These are phyloP conservation scores for Theristicus caerulescens DNA, from an alignment of 2,113 vertebrate genomes.

Conservation along the genomic window DNA sequence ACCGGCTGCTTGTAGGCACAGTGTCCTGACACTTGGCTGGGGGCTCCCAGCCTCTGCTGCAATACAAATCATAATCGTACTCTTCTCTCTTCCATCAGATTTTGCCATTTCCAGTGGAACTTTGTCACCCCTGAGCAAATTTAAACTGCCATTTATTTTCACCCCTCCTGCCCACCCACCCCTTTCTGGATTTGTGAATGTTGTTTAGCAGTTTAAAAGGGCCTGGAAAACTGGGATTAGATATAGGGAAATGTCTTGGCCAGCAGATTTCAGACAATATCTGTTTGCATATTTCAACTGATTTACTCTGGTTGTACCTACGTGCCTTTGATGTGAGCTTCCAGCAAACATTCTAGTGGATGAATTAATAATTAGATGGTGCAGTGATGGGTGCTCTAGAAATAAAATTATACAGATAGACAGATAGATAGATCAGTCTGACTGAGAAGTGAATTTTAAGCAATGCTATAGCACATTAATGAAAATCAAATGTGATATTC, in stretches of 20 bases:
- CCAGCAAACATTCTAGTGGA: neutral
- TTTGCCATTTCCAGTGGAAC: neutral
- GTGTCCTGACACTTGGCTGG: neutral
- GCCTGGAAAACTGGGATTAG: neutral
- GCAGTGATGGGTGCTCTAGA: neutral
- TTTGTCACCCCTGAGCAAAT: neutral
- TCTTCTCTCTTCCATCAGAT: neutral
- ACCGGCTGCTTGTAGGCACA: neutral
- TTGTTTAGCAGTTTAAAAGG: neutral
- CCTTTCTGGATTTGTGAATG: neutral
- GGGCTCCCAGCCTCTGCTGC: neutral
- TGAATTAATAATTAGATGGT: neutral
- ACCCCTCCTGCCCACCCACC: accelerated
- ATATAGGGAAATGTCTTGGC: neutral
- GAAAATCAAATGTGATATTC: constrained; percentile 32
- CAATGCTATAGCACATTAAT: neutral
- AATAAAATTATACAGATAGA: neutral
- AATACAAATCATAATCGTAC: neutral
- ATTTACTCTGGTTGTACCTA: neutral
- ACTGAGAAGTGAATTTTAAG: constrained; percentile 1
- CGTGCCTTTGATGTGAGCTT: neutral
- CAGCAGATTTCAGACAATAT: neutral
- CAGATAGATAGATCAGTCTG: neutral
- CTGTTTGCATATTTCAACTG: neutral
- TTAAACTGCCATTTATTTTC: neutral